These are phyloP conservation scores for Euphonia xanthogaster DNA, from an alignment of 2,797 vertebrate species.

Conservation along the genomic window DNA sequence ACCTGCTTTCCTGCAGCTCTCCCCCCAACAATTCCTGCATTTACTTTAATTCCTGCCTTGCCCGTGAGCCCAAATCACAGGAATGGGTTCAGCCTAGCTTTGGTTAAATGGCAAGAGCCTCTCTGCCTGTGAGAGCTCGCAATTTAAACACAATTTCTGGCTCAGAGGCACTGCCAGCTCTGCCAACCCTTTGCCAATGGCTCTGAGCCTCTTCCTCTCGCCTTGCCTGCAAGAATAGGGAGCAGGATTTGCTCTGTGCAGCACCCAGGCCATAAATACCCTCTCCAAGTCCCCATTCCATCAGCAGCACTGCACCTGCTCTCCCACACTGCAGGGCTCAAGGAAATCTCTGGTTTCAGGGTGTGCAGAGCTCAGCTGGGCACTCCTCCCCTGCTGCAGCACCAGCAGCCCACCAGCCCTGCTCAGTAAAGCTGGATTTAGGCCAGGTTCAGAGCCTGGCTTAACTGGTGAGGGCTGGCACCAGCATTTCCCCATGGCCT, in stretches of 20 bases:
- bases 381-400: not conserved
- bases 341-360: slow-evolving; percentile 29
- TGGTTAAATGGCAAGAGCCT: not conserved
- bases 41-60: not conserved
- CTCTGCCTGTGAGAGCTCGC: not conserved
- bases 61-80: not conserved
- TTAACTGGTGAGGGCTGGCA: not conserved
- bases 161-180: not conserved
- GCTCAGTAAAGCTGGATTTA: not conserved
- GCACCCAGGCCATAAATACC: slow-evolving; percentile 7
- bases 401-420: not conserved
- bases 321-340: not conserved
- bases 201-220: not conserved
- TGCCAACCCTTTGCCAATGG: not conserved
- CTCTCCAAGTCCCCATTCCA: not conserved
- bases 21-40: not conserved
- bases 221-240: not conserved
- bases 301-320: slow-evolving; percentile 48
- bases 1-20: not conserved
- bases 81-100: not conserved
- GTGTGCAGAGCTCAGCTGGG: not conserved
- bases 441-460: not conserved
- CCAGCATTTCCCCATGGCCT: not conserved
- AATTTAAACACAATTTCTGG: not conserved
- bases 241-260: not conserved